Evolutionary conservation across 2,797 vertebrate genomes (phyloP).

Genomic region (Salarias fasciatus): DNA sequence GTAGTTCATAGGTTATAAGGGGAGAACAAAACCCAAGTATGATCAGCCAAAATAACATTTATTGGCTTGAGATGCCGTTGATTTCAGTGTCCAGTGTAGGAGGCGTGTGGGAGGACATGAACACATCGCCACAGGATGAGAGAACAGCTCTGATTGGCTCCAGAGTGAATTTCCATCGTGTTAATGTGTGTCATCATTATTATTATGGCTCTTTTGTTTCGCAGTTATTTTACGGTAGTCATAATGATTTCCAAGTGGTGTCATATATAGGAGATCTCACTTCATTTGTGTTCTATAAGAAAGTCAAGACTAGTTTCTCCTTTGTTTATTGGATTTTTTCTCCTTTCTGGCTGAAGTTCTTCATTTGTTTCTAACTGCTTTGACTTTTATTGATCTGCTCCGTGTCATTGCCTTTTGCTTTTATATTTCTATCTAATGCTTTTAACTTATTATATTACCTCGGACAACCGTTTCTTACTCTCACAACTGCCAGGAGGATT

Average conservation of each 20-base stretch:
- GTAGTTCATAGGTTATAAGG: background rate
- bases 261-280: too few species aligned
- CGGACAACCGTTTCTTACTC: background rate
- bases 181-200: too few species aligned
- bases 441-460: constrained; percentile 14
- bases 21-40: background rate
- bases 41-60: constrained; percentile 4
- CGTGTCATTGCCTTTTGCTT: background rate
- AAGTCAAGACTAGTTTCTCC: too few species aligned
- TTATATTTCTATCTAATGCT: background rate
- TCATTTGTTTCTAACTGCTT: background rate
- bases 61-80: constrained; percentile 22
- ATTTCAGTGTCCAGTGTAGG: constrained; percentile 33
- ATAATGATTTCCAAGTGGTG: too few species aligned
- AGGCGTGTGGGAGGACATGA: constrained; percentile 50
- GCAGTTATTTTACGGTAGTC: background rate
- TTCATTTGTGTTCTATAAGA: too few species aligned
- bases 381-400: constrained; percentile 11
- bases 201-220: too few species aligned
- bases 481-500: too few species aligned
- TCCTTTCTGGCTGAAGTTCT: background rate
- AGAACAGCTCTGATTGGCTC: constrained; percentile 37
- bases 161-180: constrained; percentile 17
- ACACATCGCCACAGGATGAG: constrained; percentile 33
- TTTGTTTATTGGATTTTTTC: background rate